These are phyloP conservation scores for Hipparchia semele DNA, from an alignment of 2,888 invertebrate species.

Conservation along the genomic window DNA sequence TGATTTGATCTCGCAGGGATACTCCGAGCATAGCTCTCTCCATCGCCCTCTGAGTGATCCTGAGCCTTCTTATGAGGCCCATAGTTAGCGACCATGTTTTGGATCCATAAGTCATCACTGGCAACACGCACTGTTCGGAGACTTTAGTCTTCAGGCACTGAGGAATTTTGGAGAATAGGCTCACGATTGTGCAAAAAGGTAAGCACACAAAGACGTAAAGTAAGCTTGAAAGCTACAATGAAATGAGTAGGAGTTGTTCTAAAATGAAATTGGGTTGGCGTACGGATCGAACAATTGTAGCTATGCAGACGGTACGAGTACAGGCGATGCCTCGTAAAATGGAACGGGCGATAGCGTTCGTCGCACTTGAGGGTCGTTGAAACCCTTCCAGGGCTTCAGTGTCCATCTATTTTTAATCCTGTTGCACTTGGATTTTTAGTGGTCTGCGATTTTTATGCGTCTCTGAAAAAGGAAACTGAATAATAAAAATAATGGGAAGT, in stretches of 20 bases:
- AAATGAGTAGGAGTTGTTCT: constrained; percentile 43
- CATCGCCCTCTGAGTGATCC: too few species aligned
- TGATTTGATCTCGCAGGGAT: too few species aligned
- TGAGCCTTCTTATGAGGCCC: too few species aligned
- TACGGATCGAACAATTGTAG: constrained; percentile 51
- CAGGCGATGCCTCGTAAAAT: constrained; percentile 59
- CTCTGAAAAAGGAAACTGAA: constrained; percentile 3
- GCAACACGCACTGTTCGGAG: too few species aligned
- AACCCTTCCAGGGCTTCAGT: constrained; percentile 44
- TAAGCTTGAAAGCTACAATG: constrained; percentile 22
- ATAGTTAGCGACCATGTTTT: too few species aligned
- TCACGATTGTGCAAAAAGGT: not conserved
- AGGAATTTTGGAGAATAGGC: not conserved
- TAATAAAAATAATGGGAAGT: not conserved
- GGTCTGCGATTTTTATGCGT: constrained; percentile 2
- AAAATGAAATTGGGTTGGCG: constrained; percentile 48
- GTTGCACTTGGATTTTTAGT: constrained; percentile 14
- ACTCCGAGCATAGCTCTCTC: too few species aligned
- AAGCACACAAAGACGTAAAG: not conserved
- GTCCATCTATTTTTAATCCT: constrained; percentile 36
- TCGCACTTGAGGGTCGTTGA: constrained; percentile 55
- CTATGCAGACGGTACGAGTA: constrained; percentile 49
- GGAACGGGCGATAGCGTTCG: constrained; percentile 49
- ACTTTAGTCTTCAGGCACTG: not conserved
- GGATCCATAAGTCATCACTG: too few species aligned